Conservation (phyloP, 2,113 vertebrate genomes). For the Scortum barcoo region DNA sequence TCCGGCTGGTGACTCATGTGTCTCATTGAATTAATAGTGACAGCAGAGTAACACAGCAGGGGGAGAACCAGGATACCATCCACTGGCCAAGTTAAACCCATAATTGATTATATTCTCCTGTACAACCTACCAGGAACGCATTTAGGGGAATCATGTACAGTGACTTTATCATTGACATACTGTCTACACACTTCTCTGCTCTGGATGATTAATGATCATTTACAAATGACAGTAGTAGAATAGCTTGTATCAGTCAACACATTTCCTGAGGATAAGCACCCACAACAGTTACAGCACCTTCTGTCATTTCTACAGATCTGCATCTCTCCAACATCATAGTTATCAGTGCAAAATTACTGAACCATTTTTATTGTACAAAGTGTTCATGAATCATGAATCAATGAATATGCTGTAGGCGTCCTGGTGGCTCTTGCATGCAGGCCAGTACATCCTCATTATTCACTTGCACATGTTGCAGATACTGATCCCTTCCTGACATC, state of each 20-base stretch:
- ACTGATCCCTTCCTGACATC: constrained; percentile 17
- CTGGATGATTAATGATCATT: too few relatives aligned
- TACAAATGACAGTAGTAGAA: too few relatives aligned
- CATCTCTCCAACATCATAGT: neutral
- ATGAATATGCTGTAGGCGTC: neutral
- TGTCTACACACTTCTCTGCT: neutral
- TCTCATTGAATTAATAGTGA: constrained; percentile 21
- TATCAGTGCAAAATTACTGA: neutral
- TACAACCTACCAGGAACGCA: neutral
- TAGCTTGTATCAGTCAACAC: neutral
- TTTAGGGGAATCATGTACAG: neutral
- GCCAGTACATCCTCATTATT: neutral
- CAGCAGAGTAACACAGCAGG: constrained; percentile 15
- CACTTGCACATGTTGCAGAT: neutral
- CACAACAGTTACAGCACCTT: neutral
- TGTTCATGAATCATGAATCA: constrained; percentile 25
- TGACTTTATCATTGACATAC: neutral
- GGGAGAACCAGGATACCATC: neutral
- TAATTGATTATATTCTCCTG: neutral
- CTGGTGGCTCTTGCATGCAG: neutral
- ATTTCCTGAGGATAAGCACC: neutral
- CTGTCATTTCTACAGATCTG: neutral
- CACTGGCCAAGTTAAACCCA: neutral
- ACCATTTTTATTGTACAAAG: constrained; percentile 39
- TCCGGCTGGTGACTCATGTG: constrained; percentile 48